phyloP scores from a whole-genome alignment of 2,797 vertebrate genomes.

The Acanthurus lineatus region DNA sequence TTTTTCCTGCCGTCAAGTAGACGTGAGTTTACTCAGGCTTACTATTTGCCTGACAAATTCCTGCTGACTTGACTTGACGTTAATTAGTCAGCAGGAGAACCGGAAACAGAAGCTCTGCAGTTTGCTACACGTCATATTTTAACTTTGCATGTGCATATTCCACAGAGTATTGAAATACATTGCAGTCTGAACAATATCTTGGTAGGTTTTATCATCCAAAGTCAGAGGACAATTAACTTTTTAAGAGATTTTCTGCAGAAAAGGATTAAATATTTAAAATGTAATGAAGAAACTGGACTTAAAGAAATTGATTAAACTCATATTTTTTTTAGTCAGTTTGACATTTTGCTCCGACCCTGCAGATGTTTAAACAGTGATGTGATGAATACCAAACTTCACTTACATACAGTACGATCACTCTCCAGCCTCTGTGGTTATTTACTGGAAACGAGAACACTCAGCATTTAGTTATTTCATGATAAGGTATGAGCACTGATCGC shows the following conservation, averaged over 20 bases:
- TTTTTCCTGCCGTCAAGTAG: slow-evolving; percentile 41
- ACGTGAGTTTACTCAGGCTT: slow-evolving; percentile 71
- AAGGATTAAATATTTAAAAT: not conserved
- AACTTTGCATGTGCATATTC: slow-evolving; percentile 16
- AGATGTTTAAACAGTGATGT: slow-evolving; percentile 3
- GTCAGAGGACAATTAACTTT: slow-evolving; percentile 26
- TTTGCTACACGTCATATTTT: not conserved
- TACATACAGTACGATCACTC: not conserved
- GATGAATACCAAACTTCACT: not conserved
- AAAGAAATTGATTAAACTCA: not conserved
- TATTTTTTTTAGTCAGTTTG: not conserved
- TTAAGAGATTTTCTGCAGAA: not conserved
- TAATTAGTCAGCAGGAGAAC: slow-evolving; percentile 52
- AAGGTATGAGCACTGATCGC: slow-evolving; percentile 39
- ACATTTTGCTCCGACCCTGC: not conserved
- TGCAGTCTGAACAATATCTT: slow-evolving; percentile 45
- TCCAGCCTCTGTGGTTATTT: not conserved
- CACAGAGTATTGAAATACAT: slow-evolving; percentile 47
- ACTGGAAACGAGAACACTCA: not conserved
- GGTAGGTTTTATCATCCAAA: slow-evolving; percentile 41
- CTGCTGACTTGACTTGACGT: slow-evolving; percentile 67
- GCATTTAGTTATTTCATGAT: slow-evolving; percentile 20
- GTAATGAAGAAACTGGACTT: not conserved
- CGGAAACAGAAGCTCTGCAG: not conserved
- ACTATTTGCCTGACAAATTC: slow-evolving; percentile 83